Evolutionary conservation across 2,113 vertebrate species (phyloP), one percentile per base, ranked within the genome.

Genomic region (Mugil cephalus): DNA sequence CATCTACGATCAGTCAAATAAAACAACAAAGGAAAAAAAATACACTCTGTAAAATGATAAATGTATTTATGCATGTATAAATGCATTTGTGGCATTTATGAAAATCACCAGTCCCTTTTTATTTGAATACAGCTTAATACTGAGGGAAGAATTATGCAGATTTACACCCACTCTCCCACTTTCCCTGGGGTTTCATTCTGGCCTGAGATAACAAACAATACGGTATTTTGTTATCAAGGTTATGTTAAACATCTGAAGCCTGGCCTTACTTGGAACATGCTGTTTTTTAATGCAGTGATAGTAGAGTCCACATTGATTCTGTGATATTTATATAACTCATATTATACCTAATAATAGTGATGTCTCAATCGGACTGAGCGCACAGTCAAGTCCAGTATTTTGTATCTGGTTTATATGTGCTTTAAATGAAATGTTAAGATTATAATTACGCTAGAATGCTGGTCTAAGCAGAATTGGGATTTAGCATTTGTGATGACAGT

Each of bases 71-170:
- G 38, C 7, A 36, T 50, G n/a, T 18, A 8, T 17, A 17, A 21
- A 24, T 35, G 34, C 38, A 43, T 59, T n/a, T 18, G 10, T 61
- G 42, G 36, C 14, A 63, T n/a, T 64, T 36, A 67, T 39, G n/a
- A 7, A 47, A 48, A 46, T 19, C 0, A 64, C 18, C 58, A 54
- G 3, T 17, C 30, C 39, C 9, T 66, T 18, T 70, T 8, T 19
- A 11, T 66, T 6, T 45, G 21, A 67, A 10, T 17, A 10, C 11
- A 43, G 4, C 51, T 67, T 45, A 45, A 54, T 43, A 6, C 34
- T 17, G 46, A 53, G 34, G 36, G 47, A 53, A 46, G 2, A 19
- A 63, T 17, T 64, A 54, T 81, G 69, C 21, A 58, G 40, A 74
- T 75, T 17, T 21, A 5, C 70, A 3, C 50, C 45, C 38, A 56